Evolutionary conservation across 2,797 vertebrate genomes (phyloP).

Genomic region (Enteromius unitaeniatus): DNA sequence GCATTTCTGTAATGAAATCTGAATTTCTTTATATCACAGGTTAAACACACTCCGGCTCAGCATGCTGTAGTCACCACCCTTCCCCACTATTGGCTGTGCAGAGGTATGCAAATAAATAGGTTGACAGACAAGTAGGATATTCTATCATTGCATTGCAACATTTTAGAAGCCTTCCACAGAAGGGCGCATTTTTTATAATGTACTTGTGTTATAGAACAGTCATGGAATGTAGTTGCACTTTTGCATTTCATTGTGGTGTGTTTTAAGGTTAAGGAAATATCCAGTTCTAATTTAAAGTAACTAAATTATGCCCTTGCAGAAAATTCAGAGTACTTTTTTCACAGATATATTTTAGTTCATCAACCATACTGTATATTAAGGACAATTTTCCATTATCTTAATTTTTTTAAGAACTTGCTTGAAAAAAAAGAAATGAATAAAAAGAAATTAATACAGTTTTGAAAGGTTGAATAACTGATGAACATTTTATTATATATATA

Average conservation of each 20-base stretch:
- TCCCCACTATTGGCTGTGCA: neutral
- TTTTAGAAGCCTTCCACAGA: neutral
- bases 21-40: neutral
- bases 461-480: no score
- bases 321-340: neutral
- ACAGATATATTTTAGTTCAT: neutral
- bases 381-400: no score
- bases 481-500: no score
- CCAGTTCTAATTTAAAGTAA: neutral
- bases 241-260: neutral
- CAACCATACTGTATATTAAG: no score
- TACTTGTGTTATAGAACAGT: neutral
- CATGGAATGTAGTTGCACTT: neutral
- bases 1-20: neutral
- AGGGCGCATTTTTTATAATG: neutral
- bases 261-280: no score
- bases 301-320: neutral
- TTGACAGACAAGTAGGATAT: neutral
- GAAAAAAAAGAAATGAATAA: no score
- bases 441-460: no score
- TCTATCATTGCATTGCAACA: neutral
- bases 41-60: neutral
- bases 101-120: neutral
- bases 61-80: neutral
- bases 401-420: no score